Conservation (phyloP, 2,113 vertebrate genomes). For the Neopipo cinnamomea region DNA sequence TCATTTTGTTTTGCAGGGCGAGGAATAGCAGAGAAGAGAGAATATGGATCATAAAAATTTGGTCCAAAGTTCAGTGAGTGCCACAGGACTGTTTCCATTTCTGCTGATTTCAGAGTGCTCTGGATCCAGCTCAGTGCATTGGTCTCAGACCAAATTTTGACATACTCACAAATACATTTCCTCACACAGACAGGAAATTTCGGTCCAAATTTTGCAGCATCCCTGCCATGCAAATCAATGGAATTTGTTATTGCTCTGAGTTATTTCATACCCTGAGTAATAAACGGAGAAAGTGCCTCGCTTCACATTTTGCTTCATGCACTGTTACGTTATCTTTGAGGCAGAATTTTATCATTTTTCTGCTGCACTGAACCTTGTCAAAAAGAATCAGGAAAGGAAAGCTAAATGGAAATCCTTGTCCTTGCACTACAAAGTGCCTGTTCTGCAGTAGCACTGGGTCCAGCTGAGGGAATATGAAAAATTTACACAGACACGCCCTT, state of each 20-base stretch:
- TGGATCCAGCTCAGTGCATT: background rate
- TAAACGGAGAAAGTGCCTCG: background rate
- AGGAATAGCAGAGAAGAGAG: background rate
- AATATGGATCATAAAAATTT: background rate
- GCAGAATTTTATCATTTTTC: background rate
- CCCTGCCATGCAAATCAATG: background rate
- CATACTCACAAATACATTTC: background rate
- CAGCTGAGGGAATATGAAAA: background rate
- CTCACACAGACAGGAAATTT: background rate
- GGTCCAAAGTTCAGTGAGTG: background rate
- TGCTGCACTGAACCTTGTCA: background rate
- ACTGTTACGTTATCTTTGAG: background rate
- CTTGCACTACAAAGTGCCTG: background rate
- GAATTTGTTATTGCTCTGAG: background rate
- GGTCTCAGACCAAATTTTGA: background rate
- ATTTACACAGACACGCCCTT: background rate
- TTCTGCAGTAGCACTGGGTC: background rate
- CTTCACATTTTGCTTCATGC: background rate
- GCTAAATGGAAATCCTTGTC: background rate
- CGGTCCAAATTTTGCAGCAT: background rate
- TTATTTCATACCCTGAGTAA: conserved; percentile 7
- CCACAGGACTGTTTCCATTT: background rate
- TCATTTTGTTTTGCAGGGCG: background rate
- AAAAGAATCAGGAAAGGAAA: background rate
- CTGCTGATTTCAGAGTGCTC: background rate